phyloP scores from a whole-genome alignment of 2,888 invertebrate species.

The Heliconius cydno region DNA sequence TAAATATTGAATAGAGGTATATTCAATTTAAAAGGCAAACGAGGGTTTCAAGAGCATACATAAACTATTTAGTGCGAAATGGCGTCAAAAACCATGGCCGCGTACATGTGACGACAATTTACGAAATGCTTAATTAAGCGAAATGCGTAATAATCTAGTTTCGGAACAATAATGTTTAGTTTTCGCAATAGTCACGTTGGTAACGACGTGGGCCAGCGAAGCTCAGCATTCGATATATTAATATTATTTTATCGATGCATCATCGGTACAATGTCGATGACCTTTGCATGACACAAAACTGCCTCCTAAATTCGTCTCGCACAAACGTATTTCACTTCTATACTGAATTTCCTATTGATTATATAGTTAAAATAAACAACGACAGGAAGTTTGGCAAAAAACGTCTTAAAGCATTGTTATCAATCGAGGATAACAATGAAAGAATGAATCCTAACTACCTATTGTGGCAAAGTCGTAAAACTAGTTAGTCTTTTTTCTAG shows the following conservation, averaged over 20 bases:
- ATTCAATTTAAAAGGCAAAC: constrained; percentile 16
- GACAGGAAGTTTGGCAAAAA: constrained; percentile 71
- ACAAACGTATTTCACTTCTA: constrained; percentile 48
- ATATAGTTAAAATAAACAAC: constrained; percentile 50
- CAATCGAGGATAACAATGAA: constrained; percentile 73
- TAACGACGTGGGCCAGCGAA: constrained; percentile 53
- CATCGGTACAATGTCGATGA: constrained; percentile 55
- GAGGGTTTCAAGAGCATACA: constrained; percentile 17
- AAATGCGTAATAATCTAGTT: constrained; percentile 32
- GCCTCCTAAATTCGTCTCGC: constrained; percentile 40
- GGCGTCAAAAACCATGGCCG: constrained; percentile 41
- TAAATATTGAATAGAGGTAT: constrained; percentile 33
- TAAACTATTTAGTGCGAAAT: constrained; percentile 30
- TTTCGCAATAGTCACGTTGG: constrained; percentile 65
- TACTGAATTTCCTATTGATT: constrained; percentile 47
- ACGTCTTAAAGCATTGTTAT: constrained; percentile 61
- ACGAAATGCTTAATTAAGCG: constrained; percentile 40
- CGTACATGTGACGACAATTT: constrained; percentile 49
- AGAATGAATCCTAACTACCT: constrained; percentile 65
- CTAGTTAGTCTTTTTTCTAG: constrained; percentile 63
- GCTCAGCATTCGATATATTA: constrained; percentile 50
- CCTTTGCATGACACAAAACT: constrained; percentile 53
- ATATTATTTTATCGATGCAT: constrained; percentile 44
- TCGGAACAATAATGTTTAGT: constrained; percentile 55
- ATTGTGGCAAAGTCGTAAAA: constrained; percentile 65